A percentile compares a stretch with the other conserved stretches of the same genome.
Evolutionary conservation across 2,797 vertebrate genomes (phyloP).

Genomic region (Gymnodraco acuticeps): DNA sequence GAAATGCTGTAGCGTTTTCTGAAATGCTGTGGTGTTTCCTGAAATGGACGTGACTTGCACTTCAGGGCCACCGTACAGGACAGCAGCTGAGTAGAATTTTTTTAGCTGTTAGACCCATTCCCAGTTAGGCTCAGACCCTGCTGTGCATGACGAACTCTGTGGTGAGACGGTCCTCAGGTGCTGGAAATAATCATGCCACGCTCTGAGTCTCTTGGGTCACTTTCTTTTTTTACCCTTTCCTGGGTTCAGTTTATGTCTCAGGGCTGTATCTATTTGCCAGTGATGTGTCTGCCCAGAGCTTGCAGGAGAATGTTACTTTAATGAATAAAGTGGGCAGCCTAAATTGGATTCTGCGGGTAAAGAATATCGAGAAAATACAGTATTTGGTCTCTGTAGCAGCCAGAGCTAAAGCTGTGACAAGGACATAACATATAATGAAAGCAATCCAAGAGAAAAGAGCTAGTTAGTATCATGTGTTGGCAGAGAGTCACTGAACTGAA

Average conservation of each 20-base stretch:
- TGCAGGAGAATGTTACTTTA: conserved; percentile 21
- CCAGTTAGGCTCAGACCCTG: conserved; percentile 45
- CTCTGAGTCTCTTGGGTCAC: conserved; percentile 51
- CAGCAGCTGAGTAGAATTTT: conserved; percentile 22
- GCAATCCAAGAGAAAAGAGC: neutral
- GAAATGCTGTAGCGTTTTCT: too few species aligned
- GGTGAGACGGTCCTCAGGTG: conserved; percentile 66
- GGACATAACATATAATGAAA: conserved; percentile 27
- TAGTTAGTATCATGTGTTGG: conserved; percentile 9
- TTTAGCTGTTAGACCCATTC: conserved; percentile 39
- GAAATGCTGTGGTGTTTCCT: too few species aligned
- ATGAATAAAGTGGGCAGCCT: conserved; percentile 33
- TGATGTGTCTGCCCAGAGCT: conserved; percentile 19
- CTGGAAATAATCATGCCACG: conserved; percentile 59
- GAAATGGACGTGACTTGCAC: too few species aligned
- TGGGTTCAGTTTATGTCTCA: conserved; percentile 46
- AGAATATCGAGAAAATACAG: conserved; percentile 4
- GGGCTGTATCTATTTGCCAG: conserved; percentile 44
- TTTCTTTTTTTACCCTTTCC: conserved; percentile 31
- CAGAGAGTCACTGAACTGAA: conserved; percentile 11
- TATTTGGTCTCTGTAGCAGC: conserved; percentile 32
- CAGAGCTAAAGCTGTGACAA: conserved; percentile 58
- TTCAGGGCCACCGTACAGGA: too few species aligned
- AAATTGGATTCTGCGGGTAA: conserved; percentile 23
- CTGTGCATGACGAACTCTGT: conserved; percentile 62